phyloP scores from a whole-genome alignment of 2,888 invertebrate genomes.

The Stenolophus ochropezus region DNA sequence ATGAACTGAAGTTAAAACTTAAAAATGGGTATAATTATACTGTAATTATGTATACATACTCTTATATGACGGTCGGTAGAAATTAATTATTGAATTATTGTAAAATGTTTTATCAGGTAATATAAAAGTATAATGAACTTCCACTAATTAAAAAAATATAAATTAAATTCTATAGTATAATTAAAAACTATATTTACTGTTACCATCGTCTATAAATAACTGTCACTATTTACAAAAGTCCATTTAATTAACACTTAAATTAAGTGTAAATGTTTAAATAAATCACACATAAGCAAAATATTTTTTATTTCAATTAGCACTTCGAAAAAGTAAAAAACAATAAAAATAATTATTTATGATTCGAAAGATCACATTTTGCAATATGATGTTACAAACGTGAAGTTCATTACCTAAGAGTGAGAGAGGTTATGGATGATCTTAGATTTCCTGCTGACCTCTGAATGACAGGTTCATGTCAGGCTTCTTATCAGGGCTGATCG shows the following conservation, averaged over 20 bases:
- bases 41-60: no score
- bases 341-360: neutral
- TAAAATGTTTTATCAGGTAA: no score
- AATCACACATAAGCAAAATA: constrained; percentile 5
- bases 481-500: constrained; percentile 16
- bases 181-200: constrained; percentile 2
- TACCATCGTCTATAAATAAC: constrained; percentile 1
- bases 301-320: constrained; percentile 25
- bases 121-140: neutral
- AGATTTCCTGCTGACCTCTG: neutral
- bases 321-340: neutral
- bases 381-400: neutral
- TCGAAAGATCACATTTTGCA: constrained; percentile 2
- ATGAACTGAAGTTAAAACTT: no score
- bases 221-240: neutral
- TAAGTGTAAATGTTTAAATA: neutral
- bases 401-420: constrained; percentile 4
- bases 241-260: neutral
- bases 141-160: neutral
- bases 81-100: no score
- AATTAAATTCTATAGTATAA: constrained; percentile 7
- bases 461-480: neutral
- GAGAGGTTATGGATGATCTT: neutral
- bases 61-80: no score
- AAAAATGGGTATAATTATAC: no score